Evolutionary conservation across 2,888 invertebrate genomes (phyloP), one percentile per base, ranked within the genome.

Genomic region (Drosophila mercatorum): DNA sequence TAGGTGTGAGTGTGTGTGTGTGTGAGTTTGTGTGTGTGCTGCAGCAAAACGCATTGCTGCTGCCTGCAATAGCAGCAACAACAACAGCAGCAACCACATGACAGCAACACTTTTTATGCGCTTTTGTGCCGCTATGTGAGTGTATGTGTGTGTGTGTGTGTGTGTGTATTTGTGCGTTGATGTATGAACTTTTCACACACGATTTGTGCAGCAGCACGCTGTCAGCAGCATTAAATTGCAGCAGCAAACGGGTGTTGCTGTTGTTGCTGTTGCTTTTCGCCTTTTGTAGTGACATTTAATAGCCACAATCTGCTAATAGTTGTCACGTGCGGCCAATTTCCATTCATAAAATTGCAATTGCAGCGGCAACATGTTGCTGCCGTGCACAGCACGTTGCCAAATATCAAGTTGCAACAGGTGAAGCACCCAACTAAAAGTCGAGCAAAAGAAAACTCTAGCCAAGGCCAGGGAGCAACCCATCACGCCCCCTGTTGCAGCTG

Each of bases 31-130:
- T 62, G 63, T 64, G 56, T 65, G 65, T 63, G 76, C 56, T 86
- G 82, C 84, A 89, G 72, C 74, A 78, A 89, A 87, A 75, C 85
- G 89, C 85, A 88, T 71, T 88, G 88, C 75, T 87, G 88, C 77
- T 86, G 89, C 83, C 68, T 86, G 89, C 83, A 80, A 73, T 64
- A 73, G 72, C 66, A 63, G 89, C 83, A 62, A 34, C 72, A 69
- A 8, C 75, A 64, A 26, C 62, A 62, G 28, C 68, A 63, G 67
- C 81, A 74, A 70, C 83, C 75, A 56, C 84, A 78, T 67, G 88
- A 81, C 78, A 87, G 88, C 89, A 81, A 78, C 74, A 78, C 86
- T 88, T 88, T 88, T 85, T 89, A 87, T 88, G 71, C 82, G 49
- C 71, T 68, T 80, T 68, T 78, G 65, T 69, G 76, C 17, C 10